Evolutionary conservation across 2,113 vertebrate species (phyloP).

Genomic region (Myodes glareolus): DNA sequence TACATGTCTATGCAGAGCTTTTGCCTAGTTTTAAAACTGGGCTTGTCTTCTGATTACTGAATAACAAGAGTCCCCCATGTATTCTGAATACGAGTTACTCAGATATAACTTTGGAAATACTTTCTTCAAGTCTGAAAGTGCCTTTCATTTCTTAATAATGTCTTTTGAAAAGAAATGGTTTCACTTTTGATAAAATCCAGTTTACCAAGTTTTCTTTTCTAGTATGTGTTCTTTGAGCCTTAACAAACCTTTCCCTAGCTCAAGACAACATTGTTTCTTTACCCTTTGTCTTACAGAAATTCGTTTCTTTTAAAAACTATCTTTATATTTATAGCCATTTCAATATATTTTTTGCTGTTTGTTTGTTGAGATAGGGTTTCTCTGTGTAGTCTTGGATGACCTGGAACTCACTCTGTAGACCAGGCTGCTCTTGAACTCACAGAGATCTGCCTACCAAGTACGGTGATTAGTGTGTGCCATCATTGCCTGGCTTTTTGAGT

Average conservation of each 20-base stretch:
- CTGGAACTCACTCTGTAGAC: neutral
- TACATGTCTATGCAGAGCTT: conserved; percentile 45
- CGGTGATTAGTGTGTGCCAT: neutral
- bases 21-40: conserved; percentile 23
- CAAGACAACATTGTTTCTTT: neutral
- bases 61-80: neutral
- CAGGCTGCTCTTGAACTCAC: neutral
- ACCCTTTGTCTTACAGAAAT: neutral
- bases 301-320: neutral
- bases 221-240: neutral
- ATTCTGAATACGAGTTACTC: conserved; percentile 24
- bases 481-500: neutral
- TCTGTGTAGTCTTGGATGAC: neutral
- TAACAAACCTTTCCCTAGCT: neutral
- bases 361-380: neutral
- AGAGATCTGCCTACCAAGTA: neutral
- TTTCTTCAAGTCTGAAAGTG: conserved; percentile 47
- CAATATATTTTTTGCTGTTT: neutral
- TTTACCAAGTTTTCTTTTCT: conserved; percentile 29
- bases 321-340: neutral
- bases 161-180: conserved; percentile 6
- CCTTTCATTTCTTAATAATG: conserved; percentile 39
- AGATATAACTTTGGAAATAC: conserved; percentile 28
- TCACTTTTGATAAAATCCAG: conserved; percentile 15
- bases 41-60: conserved; percentile 15